Evolutionary conservation across 1,140 invertebrate species (phyloP).

Genomic region (Stegodyphus mimosarum): DNA sequence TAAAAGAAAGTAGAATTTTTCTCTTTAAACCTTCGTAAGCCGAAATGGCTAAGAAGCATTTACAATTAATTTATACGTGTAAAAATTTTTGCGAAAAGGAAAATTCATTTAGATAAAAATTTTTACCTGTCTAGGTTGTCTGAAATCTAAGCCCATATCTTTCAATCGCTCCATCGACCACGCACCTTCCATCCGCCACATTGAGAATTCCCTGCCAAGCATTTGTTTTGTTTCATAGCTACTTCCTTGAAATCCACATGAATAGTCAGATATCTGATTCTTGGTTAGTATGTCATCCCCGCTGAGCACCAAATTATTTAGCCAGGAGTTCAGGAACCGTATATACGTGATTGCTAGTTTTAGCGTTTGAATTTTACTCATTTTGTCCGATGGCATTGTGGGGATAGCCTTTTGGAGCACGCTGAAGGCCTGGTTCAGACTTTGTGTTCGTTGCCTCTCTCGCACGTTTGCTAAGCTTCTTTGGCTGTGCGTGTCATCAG

Average conservation of each 20-base stretch:
- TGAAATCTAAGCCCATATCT: background rate
- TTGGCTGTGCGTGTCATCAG: constrained; percentile 72
- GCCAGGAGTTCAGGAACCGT: constrained; percentile 77
- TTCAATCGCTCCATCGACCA: constrained; percentile 69
- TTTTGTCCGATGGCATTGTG: constrained; percentile 95
- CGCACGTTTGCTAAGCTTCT: constrained; percentile 94
- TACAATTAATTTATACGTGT: background rate
- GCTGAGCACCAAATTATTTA: constrained; percentile 78
- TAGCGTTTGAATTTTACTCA: constrained; percentile 97
- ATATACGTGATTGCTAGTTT: constrained; percentile 94
- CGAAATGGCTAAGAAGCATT: background rate
- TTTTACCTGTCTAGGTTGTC: background rate
- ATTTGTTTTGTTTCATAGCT: constrained; percentile 88
- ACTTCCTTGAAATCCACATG: constrained; percentile 71
- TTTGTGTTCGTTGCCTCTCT: constrained; percentile 95
- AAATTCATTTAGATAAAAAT: background rate
- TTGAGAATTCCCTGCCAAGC: constrained; percentile 75
- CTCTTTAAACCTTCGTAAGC: background rate
- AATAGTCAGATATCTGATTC: constrained; percentile 59
- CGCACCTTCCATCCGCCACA: constrained; percentile 96
- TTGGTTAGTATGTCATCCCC: constrained; percentile 65
- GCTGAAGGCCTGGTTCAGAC: constrained; percentile 94
- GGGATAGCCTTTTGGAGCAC: constrained; percentile 93
- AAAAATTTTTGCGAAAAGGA: background rate
- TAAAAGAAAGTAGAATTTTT: background rate